A percentile compares a stretch with the other conserved stretches of the same genome.
These are phyloP conservation scores for Drosophila pullipes DNA, from an alignment of 2,888 invertebrate species.

Conservation along the genomic window DNA sequence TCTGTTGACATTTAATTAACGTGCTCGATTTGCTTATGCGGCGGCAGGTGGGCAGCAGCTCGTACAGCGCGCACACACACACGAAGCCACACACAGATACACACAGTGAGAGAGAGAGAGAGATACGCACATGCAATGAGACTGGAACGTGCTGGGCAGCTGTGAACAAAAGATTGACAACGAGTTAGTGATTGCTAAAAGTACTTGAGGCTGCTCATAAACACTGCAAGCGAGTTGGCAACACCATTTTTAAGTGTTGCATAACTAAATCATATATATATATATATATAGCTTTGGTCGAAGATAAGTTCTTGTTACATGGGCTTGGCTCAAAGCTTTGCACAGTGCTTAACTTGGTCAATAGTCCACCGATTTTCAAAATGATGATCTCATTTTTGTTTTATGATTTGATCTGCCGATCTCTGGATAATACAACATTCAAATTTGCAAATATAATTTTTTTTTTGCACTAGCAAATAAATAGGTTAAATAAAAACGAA, in stretches of 20 bases:
- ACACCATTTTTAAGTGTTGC: background rate
- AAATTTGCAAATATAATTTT: background rate
- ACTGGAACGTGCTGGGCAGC: constrained; percentile 55
- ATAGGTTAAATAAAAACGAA: background rate
- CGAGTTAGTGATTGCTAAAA: constrained; percentile 45
- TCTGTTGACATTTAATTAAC: constrained; percentile 79
- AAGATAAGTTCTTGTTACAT: background rate
- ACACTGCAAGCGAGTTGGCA: constrained; percentile 5
- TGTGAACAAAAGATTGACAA: constrained; percentile 66
- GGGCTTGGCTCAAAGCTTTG: background rate
- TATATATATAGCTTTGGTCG: background rate
- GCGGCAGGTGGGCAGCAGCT: constrained; percentile 64
- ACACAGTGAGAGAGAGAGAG: constrained; percentile 1
- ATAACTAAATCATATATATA: background rate
- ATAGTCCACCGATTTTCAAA: background rate
- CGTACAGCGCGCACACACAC: constrained; percentile 19
- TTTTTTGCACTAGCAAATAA: background rate
- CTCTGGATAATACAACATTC: background rate
- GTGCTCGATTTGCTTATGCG: constrained; percentile 69
- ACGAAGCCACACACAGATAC: constrained; percentile 9
- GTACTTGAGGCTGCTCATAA: constrained; percentile 5
- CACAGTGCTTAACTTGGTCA: background rate
- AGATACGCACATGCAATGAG: constrained; percentile 8
- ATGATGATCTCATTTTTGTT: background rate
- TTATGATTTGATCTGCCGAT: background rate